Evolutionary conservation across 2,113 vertebrate genomes (phyloP).

Genomic region (Uria lomvia): DNA sequence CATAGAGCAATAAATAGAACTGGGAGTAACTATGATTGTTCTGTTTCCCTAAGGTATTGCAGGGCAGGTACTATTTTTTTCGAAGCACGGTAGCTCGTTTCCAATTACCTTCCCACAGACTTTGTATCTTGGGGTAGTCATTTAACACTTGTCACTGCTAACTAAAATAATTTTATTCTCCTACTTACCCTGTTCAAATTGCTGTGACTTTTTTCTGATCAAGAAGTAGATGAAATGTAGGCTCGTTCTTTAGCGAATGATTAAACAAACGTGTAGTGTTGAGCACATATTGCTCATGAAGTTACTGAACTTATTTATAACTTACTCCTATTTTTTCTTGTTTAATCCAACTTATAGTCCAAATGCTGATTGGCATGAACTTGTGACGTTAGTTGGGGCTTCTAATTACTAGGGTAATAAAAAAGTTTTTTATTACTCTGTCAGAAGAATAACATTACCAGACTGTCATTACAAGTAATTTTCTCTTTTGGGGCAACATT

Average conservation of each 20-base stretch:
- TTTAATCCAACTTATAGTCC: neutral
- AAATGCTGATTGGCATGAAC: neutral
- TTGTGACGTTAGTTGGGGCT: neutral
- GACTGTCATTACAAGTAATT: neutral
- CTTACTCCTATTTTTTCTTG: neutral
- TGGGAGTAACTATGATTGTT: neutral
- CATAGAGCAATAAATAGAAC: neutral
- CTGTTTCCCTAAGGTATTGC: neutral
- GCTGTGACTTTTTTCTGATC: neutral
- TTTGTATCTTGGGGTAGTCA: neutral
- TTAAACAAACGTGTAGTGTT: neutral
- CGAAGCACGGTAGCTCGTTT: neutral
- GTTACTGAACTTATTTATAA: neutral
- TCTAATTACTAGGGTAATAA: neutral
- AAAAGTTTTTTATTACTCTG: neutral
- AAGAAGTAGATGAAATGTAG: neutral
- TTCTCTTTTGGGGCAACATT: neutral
- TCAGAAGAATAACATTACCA: neutral
- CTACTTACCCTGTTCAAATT: neutral
- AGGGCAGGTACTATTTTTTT: neutral
- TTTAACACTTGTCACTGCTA: neutral
- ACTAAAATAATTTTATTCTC: neutral
- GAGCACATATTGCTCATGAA: neutral
- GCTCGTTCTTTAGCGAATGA: neutral
- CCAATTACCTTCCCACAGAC: neutral